Percentiles rank a stretch among this genome's conserved stretches.
Conservation (phyloP, 2,113 vertebrate species). For the Noctilio leporinus region DNA sequence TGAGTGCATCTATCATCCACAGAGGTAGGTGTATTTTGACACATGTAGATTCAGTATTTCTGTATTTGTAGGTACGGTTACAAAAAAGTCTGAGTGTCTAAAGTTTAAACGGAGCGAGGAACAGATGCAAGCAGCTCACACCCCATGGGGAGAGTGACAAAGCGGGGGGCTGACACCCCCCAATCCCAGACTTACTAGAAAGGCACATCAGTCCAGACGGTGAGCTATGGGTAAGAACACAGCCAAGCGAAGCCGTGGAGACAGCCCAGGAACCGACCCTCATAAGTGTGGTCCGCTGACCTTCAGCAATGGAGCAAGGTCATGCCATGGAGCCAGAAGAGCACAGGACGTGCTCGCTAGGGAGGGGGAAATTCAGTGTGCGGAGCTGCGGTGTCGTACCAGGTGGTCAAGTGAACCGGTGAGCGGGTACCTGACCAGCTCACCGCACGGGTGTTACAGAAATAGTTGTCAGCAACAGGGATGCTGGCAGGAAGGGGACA, state of each 20-base stretch:
- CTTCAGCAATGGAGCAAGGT: neutral
- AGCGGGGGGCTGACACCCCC: neutral
- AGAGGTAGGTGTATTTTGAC: neutral
- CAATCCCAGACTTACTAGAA: neutral
- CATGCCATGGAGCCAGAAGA: neutral
- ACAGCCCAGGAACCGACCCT: neutral
- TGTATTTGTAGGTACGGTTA: neutral
- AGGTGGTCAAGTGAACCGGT: neutral
- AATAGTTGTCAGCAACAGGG: neutral
- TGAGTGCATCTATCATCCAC: neutral
- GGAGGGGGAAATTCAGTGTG: neutral
- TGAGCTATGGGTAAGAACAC: neutral
- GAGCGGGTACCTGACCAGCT: neutral
- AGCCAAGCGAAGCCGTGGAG: neutral
- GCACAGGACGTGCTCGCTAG: neutral
- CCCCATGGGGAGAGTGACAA: too few relatives aligned
- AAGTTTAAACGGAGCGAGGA: neutral
- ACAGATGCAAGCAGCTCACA: neutral
- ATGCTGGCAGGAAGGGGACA: too few relatives aligned
- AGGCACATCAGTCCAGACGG: neutral
- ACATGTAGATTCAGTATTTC: neutral
- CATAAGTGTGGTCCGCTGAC: neutral
- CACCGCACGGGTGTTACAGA: neutral
- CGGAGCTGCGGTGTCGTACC: neutral
- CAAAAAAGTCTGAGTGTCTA: neutral